Evolutionary conservation across 2,888 invertebrate species (phyloP), one percentile per base, ranked within the genome.

Genomic region (Lathronympha strigana): DNA sequence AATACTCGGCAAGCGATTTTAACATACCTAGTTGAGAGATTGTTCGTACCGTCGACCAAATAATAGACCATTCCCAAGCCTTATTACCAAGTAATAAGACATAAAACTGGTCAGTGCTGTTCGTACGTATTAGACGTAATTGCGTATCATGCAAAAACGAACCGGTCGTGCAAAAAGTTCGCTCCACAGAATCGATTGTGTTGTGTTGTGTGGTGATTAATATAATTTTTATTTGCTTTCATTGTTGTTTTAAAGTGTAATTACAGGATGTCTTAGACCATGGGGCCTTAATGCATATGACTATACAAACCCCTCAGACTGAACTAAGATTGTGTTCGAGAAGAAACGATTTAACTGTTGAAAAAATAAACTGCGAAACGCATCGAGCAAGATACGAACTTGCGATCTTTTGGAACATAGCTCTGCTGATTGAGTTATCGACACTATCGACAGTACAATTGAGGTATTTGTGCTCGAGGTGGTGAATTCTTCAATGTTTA

Each of bases 191-290:
- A 71, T 74, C 74, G 71, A 79, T 81, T 84, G 81, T 82, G 75
- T n/a, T n/a, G 80, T 82, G 75, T 70, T 74, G 74, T 72, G 73
- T 73, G 73, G 74, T 83, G 84, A 88, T 89, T 86, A 84, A 85
- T 86, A 82, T 81, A 80, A 82, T 82, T 84, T 83, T 85, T 87
- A 86, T 87, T 84, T 82, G 82, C 80, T 83, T 83, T 82, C 83
- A 85, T 86, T 85, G 83, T 80, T 47, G 47, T 47, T 6, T 47
- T 4, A 13, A 8, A 47, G 79, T 75, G 68, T 77, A 77, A 78
- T 74, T 77, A 73, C 71, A 63, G 69, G 73, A 73, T 77, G 77
- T 4, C 47, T 0, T n/a, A n/a, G 23, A 21, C 13, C 6, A 5
- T 45, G 23, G 45, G 6, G 2, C 17, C 6, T 23, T 5, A 40